Percentiles rank a stretch among this genome's conserved stretches.
phyloP scores from a whole-genome alignment of 2,113 vertebrate species.

The Prinia subflava region DNA sequence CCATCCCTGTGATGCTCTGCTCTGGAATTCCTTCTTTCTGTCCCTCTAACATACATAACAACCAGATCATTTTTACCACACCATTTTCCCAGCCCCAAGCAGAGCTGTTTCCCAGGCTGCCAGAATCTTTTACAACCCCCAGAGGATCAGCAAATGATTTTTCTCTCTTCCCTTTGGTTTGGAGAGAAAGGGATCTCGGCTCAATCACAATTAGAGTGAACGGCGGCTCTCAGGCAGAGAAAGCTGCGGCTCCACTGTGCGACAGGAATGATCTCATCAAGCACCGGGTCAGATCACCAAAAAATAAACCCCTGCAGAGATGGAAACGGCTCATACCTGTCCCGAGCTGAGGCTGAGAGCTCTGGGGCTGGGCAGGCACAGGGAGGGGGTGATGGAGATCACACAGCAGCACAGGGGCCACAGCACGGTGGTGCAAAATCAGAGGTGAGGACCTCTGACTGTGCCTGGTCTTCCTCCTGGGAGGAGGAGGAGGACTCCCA shows the following conservation, averaged over 20 bases:
- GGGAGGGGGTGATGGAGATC: not conserved
- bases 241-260: not conserved
- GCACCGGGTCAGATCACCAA: not conserved
- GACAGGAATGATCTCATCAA: constrained; percentile 1
- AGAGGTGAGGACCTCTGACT: not conserved
- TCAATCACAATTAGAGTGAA: constrained; percentile 19
- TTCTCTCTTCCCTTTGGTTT: not conserved
- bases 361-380: not conserved
- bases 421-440: accelerated
- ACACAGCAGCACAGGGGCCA: not conserved
- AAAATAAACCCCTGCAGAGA: not conserved
- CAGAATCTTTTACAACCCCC: not conserved
- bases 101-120: not conserved
- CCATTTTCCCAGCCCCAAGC: not conserved
- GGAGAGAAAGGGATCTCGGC: not conserved
- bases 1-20: not conserved
- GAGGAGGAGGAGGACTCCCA: not conserved
- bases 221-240: constrained; percentile 7
- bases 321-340: not conserved
- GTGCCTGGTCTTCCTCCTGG: not conserved
- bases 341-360: not conserved
- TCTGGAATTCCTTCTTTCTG: not conserved
- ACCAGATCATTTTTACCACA: not conserved
- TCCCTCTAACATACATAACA: accelerated
- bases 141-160: not conserved